A percentile compares a stretch with the other conserved stretches of the same genome.
Conservation (phyloP, 2,888 invertebrate genomes). For the Tribolium freemani region DNA sequence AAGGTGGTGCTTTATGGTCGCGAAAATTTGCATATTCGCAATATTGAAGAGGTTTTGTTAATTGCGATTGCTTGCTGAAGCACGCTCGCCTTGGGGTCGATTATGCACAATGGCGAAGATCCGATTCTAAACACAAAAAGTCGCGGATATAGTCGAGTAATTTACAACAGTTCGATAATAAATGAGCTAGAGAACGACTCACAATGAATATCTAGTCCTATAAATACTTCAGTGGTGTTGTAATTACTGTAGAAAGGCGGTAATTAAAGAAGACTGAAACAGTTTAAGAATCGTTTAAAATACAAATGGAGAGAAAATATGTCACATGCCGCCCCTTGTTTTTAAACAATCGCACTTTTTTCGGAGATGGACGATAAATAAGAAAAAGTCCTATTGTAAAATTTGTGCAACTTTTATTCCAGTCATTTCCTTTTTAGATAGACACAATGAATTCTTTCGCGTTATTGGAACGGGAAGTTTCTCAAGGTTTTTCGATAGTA, state of each 20-base stretch:
- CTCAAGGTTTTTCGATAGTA: not conserved
- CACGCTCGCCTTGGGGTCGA: not conserved
- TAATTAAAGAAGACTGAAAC: conserved; percentile 15
- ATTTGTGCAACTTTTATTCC: not conserved
- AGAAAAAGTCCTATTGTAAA: not conserved
- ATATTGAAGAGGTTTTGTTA: not conserved
- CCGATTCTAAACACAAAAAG: conserved; percentile 6
- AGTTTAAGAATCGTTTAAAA: conserved; percentile 3
- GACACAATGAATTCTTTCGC: conserved; percentile 4
- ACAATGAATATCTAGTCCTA: conserved; percentile 11
- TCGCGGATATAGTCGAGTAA: conserved; percentile 18
- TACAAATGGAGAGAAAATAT: conserved; percentile 11
- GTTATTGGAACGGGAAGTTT: not conserved
- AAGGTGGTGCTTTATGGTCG: conserved; percentile 6
- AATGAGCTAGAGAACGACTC: not conserved
- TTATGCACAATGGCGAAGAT: conserved; percentile 2
- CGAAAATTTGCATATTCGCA: conserved; percentile 9
- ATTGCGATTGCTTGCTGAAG: not conserved
- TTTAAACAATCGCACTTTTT: not conserved
- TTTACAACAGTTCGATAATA: conserved; percentile 18
- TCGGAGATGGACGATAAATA: not conserved
- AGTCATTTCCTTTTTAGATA: not conserved
- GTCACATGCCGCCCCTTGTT: not conserved
- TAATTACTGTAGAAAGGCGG: conserved; percentile 20
- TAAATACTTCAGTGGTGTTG: conserved; percentile 21